Evolutionary conservation across 2,797 vertebrate genomes (phyloP).

Genomic region (Microchirus variegatus): DNA sequence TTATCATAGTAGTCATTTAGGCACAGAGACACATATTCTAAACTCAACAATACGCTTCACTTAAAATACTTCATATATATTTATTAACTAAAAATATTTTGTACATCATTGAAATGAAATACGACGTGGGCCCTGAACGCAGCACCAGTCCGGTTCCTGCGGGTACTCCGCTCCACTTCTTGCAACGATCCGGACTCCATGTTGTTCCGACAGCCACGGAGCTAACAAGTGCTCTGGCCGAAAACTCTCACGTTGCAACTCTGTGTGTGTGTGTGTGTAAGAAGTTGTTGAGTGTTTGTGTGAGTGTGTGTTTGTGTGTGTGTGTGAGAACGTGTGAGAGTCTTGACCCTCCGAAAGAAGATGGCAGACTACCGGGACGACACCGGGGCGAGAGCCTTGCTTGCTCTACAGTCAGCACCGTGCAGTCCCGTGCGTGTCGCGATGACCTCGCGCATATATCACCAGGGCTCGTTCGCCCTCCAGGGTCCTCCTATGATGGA

Average conservation of each 20-base stretch:
- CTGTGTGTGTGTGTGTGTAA: conserved; percentile 46
- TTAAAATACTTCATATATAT: no score
- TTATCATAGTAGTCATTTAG: no score
- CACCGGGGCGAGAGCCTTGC: conserved; percentile 89
- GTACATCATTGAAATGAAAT: no score
- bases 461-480: conserved; percentile 69
- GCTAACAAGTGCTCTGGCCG: conserved; percentile 72
- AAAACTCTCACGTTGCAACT: conserved; percentile 81
- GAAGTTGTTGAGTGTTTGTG: conserved; percentile 57
- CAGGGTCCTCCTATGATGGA: conserved; percentile 61
- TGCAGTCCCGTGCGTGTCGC: conserved; percentile 86
- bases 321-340: conserved; percentile 35
- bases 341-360: conserved; percentile 75
- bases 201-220: conserved; percentile 81
- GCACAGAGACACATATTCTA: no score
- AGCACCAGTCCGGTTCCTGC: conserved; percentile 38
- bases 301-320: conserved; percentile 57
- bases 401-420: conserved; percentile 91
- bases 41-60: no score
- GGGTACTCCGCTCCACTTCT: conserved; percentile 58
- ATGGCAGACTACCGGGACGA: conserved; percentile 95
- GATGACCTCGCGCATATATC: conserved; percentile 76
- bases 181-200: conserved; percentile 73
- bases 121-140: conserved; percentile 28
- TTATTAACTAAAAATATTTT: no score